Evolutionary conservation across 2,888 invertebrate species (phyloP).

Genomic region (Amphipoea oculea): DNA sequence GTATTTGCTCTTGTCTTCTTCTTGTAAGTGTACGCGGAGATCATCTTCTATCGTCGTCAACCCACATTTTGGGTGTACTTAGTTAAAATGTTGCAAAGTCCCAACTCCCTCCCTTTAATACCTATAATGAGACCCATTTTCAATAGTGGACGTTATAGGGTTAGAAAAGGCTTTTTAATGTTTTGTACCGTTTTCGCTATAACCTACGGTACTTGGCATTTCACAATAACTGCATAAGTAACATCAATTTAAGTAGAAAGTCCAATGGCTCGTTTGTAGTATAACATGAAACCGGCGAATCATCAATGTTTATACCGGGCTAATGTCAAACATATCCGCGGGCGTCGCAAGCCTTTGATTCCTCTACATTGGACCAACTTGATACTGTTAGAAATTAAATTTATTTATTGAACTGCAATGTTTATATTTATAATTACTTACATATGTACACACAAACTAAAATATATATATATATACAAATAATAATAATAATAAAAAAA

Average conservation of each 20-base stretch:
- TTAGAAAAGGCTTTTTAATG: neutral
- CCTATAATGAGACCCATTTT: neutral
- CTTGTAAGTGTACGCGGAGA: too few species aligned
- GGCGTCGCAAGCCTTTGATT: slow-evolving; percentile 72
- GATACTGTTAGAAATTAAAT: too few species aligned
- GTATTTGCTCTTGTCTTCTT: too few species aligned
- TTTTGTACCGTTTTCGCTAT: neutral
- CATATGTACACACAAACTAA: too few species aligned
- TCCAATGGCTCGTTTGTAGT: slow-evolving; percentile 58
- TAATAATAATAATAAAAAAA: too few species aligned
- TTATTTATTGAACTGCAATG: too few species aligned
- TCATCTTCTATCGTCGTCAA: too few species aligned
- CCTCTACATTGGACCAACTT: slow-evolving; percentile 72
- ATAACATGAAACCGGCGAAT: slow-evolving; percentile 79
- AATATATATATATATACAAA: too few species aligned
- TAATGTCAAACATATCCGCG: slow-evolving; percentile 86
- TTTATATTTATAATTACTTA: too few species aligned
- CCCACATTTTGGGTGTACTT: neutral
- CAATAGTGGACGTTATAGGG: neutral
- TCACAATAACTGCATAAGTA: slow-evolving; percentile 45
- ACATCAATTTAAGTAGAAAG: slow-evolving; percentile 61
- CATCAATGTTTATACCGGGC: slow-evolving; percentile 85
- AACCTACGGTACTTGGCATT: slow-evolving; percentile 26
- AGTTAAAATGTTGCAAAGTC: neutral
- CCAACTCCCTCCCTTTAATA: neutral